Conservation (phyloP, 1,140 invertebrate genomes). For the Bombus superbus region DNA sequence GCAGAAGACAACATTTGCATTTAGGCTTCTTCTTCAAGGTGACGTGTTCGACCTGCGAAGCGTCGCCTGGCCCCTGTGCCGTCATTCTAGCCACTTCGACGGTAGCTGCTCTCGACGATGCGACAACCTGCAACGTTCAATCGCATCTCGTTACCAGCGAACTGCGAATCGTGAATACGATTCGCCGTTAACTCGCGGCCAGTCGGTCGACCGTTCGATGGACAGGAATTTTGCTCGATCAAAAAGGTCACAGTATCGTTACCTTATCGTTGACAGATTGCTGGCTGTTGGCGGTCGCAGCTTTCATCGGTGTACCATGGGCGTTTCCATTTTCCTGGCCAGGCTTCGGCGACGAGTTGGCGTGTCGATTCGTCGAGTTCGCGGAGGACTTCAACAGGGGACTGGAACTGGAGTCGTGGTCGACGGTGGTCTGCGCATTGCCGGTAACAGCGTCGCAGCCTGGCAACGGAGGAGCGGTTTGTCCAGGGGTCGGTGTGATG, state of each 20-base stretch:
- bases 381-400: slow-evolving; percentile 73
- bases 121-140: slow-evolving; percentile 66
- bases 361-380: slow-evolving; percentile 74
- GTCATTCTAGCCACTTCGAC: slow-evolving; percentile 90
- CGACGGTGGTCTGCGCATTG: slow-evolving; percentile 53
- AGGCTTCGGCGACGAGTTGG: slow-evolving; percentile 70
- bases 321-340: slow-evolving; percentile 80
- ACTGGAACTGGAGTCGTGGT: slow-evolving; percentile 77
- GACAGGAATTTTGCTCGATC: neutral
- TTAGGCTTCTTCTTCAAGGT: slow-evolving; percentile 95
- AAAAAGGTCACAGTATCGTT: neutral
- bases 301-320: slow-evolving; percentile 79
- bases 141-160: too few relatives aligned
- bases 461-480: slow-evolving; percentile 78
- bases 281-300: slow-evolving; percentile 69
- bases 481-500: slow-evolving; percentile 87
- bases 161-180: too few relatives aligned
- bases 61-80: slow-evolving; percentile 87
- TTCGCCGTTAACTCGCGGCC: too few relatives aligned
- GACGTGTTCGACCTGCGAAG: slow-evolving; percentile 91
- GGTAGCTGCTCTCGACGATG: slow-evolving; percentile 80
- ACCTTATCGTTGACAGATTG: slow-evolving; percentile 80
- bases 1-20: slow-evolving; percentile 94
- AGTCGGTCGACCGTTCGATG: too few relatives aligned
- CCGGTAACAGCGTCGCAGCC: slow-evolving; percentile 72